Percentiles rank a stretch among this genome's conserved stretches.
Evolutionary conservation across 2,113 vertebrate genomes (phyloP).

Genomic region (Martes martes): DNA sequence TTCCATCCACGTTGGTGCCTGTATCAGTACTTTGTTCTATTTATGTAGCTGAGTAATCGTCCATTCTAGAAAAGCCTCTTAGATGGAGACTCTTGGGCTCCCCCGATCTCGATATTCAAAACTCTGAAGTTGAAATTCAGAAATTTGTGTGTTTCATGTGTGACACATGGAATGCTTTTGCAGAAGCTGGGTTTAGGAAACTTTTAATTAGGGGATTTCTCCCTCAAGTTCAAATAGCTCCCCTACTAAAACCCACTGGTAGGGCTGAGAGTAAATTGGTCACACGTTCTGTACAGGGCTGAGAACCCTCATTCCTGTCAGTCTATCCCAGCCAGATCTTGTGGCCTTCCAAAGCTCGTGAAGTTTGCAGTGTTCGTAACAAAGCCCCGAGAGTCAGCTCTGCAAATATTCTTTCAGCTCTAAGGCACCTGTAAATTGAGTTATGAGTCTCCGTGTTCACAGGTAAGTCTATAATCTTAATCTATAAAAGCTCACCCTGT

Average conservation of each 20-base stretch:
- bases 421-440: neutral
- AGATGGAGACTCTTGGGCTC: neutral
- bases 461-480: constrained; percentile 36
- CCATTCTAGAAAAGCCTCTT: neutral
- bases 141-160: neutral
- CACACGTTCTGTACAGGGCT: neutral
- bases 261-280: neutral
- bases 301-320: neutral
- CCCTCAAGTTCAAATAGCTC: neutral
- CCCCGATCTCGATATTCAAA: neutral
- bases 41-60: neutral
- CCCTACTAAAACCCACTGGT: neutral
- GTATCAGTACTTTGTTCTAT: neutral
- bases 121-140: neutral
- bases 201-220: neutral
- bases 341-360: neutral
- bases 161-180: neutral
- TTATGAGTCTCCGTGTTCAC: neutral
- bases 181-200: neutral
- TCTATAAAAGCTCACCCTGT: neutral
- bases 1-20: neutral
- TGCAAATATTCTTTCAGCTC: neutral
- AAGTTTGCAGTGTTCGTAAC: neutral
- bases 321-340: neutral
- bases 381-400: neutral